phyloP scores from a whole-genome alignment of 2,113 vertebrate genomes.

The Emydura subglobosa region DNA sequence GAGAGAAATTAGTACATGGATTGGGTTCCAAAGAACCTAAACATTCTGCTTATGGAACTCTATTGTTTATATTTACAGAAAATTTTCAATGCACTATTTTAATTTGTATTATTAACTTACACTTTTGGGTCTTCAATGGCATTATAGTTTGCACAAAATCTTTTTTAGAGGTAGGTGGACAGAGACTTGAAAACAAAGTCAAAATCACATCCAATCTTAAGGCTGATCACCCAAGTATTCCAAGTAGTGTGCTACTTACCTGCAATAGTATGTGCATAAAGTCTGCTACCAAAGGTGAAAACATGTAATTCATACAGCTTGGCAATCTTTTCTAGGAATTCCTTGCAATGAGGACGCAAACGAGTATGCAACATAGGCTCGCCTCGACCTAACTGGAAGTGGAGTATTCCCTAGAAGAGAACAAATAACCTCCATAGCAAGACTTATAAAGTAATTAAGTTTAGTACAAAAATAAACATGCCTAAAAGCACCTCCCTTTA shows the following conservation, averaged over 20 bases:
- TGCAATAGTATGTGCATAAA: conserved; percentile 98
- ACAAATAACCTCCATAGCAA: neutral
- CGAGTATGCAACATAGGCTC: conserved; percentile 97
- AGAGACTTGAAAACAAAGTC: neutral
- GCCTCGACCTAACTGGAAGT: conserved; percentile 95
- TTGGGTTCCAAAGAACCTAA: neutral
- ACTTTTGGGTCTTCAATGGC: neutral
- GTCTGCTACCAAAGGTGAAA: conserved; percentile 97
- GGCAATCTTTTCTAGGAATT: conserved; percentile 96
- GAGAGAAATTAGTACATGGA: neutral
- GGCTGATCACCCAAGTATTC: neutral
- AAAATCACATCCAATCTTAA: neutral
- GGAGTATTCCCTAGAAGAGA: conserved; percentile 91
- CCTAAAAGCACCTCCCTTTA: neutral
- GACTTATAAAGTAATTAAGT: neutral
- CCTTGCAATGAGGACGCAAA: conserved; percentile 95
- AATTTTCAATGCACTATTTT: neutral
- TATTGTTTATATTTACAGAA: neutral
- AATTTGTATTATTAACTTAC: neutral
- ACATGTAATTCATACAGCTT: conserved; percentile 96
- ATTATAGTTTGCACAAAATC: neutral
- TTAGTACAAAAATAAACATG: neutral
- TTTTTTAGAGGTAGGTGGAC: neutral
- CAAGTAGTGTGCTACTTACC: conserved; percentile 77
- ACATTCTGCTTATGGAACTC: neutral